phyloP scores from a whole-genome alignment of 2,797 vertebrate genomes.

The Anguilla anguilla region DNA sequence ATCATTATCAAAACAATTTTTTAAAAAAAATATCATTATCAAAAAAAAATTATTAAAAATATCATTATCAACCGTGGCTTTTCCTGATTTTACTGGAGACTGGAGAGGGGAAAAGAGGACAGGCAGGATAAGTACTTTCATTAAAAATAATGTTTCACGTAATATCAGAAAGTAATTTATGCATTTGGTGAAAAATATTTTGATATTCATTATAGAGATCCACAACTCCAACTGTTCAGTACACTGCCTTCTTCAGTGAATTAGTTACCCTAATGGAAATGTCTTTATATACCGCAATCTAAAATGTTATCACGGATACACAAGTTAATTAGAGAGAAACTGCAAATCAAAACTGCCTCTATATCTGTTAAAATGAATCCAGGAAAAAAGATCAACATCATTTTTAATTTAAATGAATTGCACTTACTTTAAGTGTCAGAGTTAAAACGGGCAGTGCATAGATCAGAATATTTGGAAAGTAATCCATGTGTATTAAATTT shows the following conservation, averaged over 20 bases:
- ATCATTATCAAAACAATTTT: not conserved
- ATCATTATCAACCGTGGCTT: not conserved
- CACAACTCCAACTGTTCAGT: not conserved
- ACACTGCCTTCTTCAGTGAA: not conserved
- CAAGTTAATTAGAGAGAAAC: not conserved
- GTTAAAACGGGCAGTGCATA: not conserved
- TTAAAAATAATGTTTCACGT: not conserved
- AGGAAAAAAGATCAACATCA: not conserved
- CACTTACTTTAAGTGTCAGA: not conserved
- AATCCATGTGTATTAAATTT: not conserved
- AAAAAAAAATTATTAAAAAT: not conserved
- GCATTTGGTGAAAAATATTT: not conserved
- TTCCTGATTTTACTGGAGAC: not conserved
- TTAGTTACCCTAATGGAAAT: not conserved
- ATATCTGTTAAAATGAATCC: not conserved
- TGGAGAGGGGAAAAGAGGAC: not conserved
- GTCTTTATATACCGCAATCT: not conserved
- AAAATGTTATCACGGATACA: not conserved
- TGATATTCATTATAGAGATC: not conserved
- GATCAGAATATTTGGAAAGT: not conserved
- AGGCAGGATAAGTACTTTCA: not conserved
- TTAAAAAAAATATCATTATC: not conserved
- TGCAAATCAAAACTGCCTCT: not conserved
- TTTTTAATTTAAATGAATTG: conserved; percentile 30
- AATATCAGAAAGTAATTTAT: not conserved